phyloP scores from a whole-genome alignment of 2,113 vertebrate genomes.

The Anoura caudifer region DNA sequence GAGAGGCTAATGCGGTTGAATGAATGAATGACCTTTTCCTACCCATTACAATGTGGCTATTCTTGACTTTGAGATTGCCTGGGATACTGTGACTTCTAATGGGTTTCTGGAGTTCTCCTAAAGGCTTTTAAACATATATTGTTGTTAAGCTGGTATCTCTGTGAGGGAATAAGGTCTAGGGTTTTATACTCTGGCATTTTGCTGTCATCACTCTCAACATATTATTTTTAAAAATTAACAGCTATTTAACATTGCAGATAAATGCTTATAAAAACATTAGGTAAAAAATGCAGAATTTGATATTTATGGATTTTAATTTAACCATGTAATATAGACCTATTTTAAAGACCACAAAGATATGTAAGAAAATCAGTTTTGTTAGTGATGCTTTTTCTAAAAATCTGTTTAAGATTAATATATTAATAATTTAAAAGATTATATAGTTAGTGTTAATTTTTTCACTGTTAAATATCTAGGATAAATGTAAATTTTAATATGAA shows the following conservation, averaged over 20 bases:
- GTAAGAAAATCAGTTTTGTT: neutral
- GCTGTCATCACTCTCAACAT: neutral
- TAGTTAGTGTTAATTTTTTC: neutral
- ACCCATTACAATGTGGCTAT: neutral
- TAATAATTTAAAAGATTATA: constrained; percentile 27
- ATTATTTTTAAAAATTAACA: neutral
- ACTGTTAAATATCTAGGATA: neutral
- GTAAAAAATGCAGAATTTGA: neutral
- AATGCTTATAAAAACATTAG: neutral
- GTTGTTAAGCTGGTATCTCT: neutral
- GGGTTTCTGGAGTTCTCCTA: neutral
- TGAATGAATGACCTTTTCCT: neutral
- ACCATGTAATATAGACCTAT: neutral
- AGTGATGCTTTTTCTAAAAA: neutral
- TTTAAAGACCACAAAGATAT: constrained; percentile 7
- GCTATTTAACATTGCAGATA: neutral
- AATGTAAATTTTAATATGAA: constrained; percentile 30
- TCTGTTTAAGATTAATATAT: neutral
- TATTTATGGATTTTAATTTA: constrained; percentile 35
- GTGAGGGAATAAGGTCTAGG: neutral
- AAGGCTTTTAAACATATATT: neutral
- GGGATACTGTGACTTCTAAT: neutral
- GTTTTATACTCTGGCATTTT: neutral
- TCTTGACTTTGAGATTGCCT: neutral
- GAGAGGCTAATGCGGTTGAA: neutral